Evolutionary conservation across 2,113 vertebrate species (phyloP).

Genomic region (Indri indri): DNA sequence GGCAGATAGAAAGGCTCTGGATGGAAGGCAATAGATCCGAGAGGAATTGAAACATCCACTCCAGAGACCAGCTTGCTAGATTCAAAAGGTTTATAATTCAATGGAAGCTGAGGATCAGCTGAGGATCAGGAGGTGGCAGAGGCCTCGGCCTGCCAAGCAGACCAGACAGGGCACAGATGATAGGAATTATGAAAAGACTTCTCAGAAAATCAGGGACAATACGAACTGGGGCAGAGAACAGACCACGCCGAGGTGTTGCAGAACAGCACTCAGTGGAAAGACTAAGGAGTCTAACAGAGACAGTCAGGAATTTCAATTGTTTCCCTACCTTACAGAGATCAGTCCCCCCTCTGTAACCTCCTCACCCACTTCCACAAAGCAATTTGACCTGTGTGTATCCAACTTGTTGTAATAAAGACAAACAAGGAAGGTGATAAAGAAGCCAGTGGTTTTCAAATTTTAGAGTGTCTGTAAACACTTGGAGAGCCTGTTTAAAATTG

Average conservation of each 20-base stretch:
- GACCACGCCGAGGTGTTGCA: background rate
- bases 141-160: background rate
- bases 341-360: background rate
- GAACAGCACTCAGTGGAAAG: background rate
- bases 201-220: constrained; percentile 21
- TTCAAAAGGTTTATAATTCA: background rate
- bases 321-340: background rate
- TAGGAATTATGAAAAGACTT: constrained; percentile 14
- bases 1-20: background rate
- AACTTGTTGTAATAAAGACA: background rate
- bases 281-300: background rate
- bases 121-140: background rate
- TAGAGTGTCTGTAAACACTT: background rate
- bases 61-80: background rate
- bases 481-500: background rate
- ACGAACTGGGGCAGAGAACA: background rate
- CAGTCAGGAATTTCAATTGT: fast-evolving
- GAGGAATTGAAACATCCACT: background rate
- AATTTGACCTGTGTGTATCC: background rate
- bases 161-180: background rate
- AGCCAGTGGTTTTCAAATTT: background rate
- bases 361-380: background rate
- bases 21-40: background rate
- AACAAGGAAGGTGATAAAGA: background rate
- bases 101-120: background rate